Evolutionary conservation across 1,140 invertebrate genomes (phyloP), one percentile per base, ranked within the genome.

Genomic region (Mactra quadrangularis): DNA sequence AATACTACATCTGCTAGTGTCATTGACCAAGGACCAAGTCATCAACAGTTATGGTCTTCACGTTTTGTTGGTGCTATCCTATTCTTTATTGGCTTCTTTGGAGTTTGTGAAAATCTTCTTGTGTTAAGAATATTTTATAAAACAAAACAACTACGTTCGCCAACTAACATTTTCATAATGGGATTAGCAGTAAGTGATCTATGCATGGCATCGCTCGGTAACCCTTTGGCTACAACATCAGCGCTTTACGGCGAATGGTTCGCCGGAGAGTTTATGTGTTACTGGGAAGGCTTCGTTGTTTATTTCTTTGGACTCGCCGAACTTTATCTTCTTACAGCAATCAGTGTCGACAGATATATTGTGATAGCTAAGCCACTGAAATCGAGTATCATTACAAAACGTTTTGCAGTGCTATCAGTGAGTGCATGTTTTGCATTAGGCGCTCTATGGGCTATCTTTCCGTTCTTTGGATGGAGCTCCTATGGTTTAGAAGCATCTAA

Each of bases 161-260:
- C 89, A 19, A 87, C 89, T 22, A 90, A 90, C 57, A 82, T 89
- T 13, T 89, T 89, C 47, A 85, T 90, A n/a, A 86, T 90, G 53
- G 75, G 85, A 0, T 25, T 90, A n/a, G 87, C 85, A 6, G n/a
- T 87, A 0, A 76, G 86, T 35, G 89, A 90, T 75, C 62, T 90
- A 2, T 29, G 77, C 22, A 88, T 89, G 83, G 85, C 87, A 13
- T 50, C 55, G 25, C 11, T 85, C 13, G 85, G 62, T 11, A 70
- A 74, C 38, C 84, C 79, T 50, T 50, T 84, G 2, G 70, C 83
- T 19, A 71, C 81, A 62, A 59, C 81, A 13, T 81, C 83, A 1
- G 79, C 84, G 11, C 81, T 85, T 25, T 19, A 55, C 31, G 72
- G 82, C 1, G 9, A 68, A 3, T 90, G 89, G 89, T 45, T 86